Base-by-base conservation (phyloP, 2,888 invertebrate species). In the Agrochola lychnidis region DNA sequence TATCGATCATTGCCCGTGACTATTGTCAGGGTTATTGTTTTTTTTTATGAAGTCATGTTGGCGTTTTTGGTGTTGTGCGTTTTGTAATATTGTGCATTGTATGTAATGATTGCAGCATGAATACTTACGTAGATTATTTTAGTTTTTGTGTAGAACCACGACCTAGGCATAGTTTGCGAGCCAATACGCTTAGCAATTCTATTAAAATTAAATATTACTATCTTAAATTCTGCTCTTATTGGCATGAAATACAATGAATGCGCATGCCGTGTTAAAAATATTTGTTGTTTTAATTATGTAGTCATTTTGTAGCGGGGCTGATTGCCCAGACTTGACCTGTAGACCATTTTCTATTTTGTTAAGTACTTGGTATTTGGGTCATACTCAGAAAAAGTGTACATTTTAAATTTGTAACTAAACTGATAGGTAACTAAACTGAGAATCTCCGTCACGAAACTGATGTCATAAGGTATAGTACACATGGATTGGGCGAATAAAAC, bases 1-100 rank as follows among this genome's bases (percentile, higher is more conserved):
- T 78, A 85, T 86, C 84, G 86, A 90, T 76, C 82, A 79, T 45
- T 69, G 76, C 9, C 85, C 89, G 87, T 90, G 89, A 90, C 87
- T 84, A 80, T 25, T 30, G 86, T 67, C 76, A 79, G 70, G 72
- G 80, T 71, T 78, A 61, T 78, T 73, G 73, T 73, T 75, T 70
- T 30, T 72, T 73, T 63, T 64, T 40, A 12, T 61, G 14, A 10
- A 25, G 51, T 61, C 9, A 40, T 40, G 14, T 72, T 56, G 25
- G 25, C 4, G 53, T 85, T 69, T 71, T 57, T 75, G 53, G 57
- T 71, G 36, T 56, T 4, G 7, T 74, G 14, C 56, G 53, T 69
- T 57, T 40, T 67, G 79, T 73, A 82, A 81, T 81, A 57, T 69
- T 70, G 74, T 70, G 40, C 36, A 40, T 73, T 51, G 62, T 59